phyloP scores from a whole-genome alignment of 2,113 vertebrate species.

The Salminus brasiliensis region DNA sequence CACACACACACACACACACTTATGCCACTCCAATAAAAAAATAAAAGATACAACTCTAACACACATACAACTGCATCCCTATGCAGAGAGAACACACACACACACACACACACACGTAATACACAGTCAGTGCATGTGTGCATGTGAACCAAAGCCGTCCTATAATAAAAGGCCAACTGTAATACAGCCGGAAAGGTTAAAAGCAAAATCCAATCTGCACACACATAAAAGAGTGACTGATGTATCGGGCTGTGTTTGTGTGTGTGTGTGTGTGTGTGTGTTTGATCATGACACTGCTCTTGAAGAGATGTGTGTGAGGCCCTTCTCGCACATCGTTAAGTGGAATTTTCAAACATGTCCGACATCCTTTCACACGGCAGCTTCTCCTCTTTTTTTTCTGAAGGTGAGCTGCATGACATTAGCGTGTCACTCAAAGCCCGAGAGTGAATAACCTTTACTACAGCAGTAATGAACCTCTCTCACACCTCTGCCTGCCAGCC shows the following conservation, averaged over 20 bases:
- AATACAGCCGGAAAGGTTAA: conserved; percentile 36
- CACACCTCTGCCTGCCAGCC: conserved; percentile 76
- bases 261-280: conserved; percentile 26
- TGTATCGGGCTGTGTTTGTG: conserved; percentile 42
- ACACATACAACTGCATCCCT: neutral
- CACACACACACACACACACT: neutral
- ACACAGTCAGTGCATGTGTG: neutral
- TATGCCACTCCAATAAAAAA: neutral
- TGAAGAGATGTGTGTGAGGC: neutral
- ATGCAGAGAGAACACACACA: neutral
- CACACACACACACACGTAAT: neutral
- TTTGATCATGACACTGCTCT: neutral
- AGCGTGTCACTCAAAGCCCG: conserved; percentile 62
- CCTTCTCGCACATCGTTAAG: conserved; percentile 54
- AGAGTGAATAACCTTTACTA: conserved; percentile 73
- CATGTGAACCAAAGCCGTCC: neutral
- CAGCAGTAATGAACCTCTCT: conserved; percentile 71
- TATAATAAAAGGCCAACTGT: conserved; percentile 42
- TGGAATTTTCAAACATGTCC: conserved; percentile 63
- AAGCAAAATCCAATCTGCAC: conserved; percentile 56
- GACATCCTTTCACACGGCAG: conserved; percentile 63
- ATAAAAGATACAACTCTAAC: neutral
- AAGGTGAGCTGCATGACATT: conserved; percentile 60
- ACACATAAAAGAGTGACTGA: conserved; percentile 54
- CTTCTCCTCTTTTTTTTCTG: conserved; percentile 51